Evolutionary conservation across 1,140 invertebrate genomes (phyloP).

Genomic region (Hycleus phaleratus): DNA sequence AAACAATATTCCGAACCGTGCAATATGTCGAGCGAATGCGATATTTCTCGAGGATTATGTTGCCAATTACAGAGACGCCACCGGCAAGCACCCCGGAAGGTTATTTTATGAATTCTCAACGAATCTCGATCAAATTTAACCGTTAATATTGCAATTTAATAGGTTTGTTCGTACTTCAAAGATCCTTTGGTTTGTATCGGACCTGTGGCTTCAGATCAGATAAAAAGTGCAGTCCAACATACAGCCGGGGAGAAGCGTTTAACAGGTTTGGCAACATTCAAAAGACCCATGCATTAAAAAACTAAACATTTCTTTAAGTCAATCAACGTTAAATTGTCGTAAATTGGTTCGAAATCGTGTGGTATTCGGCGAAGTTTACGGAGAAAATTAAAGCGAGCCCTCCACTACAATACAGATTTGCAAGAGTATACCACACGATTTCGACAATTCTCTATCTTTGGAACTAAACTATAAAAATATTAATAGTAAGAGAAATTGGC

Average conservation of each 20-base stretch:
- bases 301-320: neutral
- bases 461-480: neutral
- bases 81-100: slow-evolving; percentile 73
- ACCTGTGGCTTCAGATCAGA: slow-evolving; percentile 68
- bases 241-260: slow-evolving; percentile 73
- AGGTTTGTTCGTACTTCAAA: slow-evolving; percentile 86
- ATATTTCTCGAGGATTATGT: slow-evolving; percentile 75
- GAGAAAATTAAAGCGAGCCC: slow-evolving; percentile 17
- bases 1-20: slow-evolving; percentile 84
- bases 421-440: slow-evolving; percentile 8
- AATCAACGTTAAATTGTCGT: too few species aligned
- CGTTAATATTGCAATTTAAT: neutral
- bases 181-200: slow-evolving; percentile 83
- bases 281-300: slow-evolving; percentile 46
- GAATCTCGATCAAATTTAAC: neutral
- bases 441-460: neutral
- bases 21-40: slow-evolving; percentile 74
- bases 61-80: slow-evolving; percentile 81
- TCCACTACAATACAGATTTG: slow-evolving; percentile 4
- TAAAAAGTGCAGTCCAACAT: slow-evolving; percentile 57
- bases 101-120: too few species aligned
- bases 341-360: too few species aligned
- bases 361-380: neutral
- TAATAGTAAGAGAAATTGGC: slow-evolving; percentile 16
- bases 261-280: slow-evolving; percentile 48